phyloP scores from a whole-genome alignment of 2,888 invertebrate species.

The Harpalus rufipes region DNA sequence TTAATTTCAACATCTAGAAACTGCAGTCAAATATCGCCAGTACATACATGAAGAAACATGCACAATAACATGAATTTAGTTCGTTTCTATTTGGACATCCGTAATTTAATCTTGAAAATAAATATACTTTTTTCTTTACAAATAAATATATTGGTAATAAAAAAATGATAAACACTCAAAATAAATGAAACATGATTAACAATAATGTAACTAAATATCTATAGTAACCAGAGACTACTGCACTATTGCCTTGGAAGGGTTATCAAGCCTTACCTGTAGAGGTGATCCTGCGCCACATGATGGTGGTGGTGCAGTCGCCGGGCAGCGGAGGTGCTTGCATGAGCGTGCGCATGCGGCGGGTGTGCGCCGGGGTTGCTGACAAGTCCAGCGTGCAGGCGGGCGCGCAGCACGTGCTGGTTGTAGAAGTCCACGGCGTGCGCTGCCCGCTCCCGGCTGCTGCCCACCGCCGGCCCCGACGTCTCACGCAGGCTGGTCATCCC shows the following conservation, averaged over 20 bases:
- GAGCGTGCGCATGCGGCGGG: conserved; percentile 12
- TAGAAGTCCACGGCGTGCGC: conserved; percentile 80
- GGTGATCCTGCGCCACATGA: conserved; percentile 45
- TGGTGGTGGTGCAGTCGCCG: conserved; percentile 68
- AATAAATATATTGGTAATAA: too few relatives aligned
- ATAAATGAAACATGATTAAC: too few relatives aligned
- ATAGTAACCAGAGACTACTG: too few relatives aligned
- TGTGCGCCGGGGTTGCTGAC: conserved; percentile 39
- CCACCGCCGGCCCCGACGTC: conserved; percentile 71
- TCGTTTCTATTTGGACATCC: too few relatives aligned
- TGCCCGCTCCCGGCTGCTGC: conserved; percentile 75
- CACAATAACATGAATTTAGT: too few relatives aligned
- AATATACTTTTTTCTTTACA: too few relatives aligned
- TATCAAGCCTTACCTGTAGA: conserved; percentile 2
- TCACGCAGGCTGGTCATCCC: conserved; percentile 79
- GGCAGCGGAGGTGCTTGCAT: conserved; percentile 70
- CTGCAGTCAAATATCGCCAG: too few relatives aligned
- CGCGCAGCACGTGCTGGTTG: conserved; percentile 78
- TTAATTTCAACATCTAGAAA: too few relatives aligned
- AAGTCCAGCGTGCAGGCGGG: conserved; percentile 77
- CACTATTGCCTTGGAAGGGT: background rate
- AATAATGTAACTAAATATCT: too few relatives aligned
- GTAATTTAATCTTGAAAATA: too few relatives aligned
- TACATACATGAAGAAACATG: too few relatives aligned
- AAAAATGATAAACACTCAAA: too few relatives aligned